A percentile compares a stretch with the other conserved stretches of the same genome.
These are phyloP conservation scores for Dendroctonus valens DNA, from an alignment of 1,140 invertebrate genomes.

Conservation along the genomic window DNA sequence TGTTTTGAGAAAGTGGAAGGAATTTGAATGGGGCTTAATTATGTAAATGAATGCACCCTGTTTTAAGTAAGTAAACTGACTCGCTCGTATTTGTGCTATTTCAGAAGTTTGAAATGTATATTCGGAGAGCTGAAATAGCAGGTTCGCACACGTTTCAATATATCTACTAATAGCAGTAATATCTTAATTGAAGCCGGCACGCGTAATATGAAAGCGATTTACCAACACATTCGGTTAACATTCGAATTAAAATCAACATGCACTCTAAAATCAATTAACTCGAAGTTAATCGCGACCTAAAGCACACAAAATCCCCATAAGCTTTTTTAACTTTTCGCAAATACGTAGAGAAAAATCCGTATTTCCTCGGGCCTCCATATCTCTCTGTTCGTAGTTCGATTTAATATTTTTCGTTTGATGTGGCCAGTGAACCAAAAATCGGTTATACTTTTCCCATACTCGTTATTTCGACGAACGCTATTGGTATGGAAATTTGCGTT, in stretches of 20 bases:
- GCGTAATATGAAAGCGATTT: too few species aligned
- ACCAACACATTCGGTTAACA: too few species aligned
- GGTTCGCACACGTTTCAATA: too few species aligned
- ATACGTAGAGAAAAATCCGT: constrained; percentile 1
- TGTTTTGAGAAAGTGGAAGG: too few species aligned
- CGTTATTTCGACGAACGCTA: neutral
- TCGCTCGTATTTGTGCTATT: too few species aligned
- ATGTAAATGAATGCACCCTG: too few species aligned
- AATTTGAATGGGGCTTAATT: too few species aligned
- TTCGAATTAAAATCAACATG: neutral
- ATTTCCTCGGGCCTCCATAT: constrained; percentile 10
- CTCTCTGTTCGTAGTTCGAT: neutral
- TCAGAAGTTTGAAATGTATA: too few species aligned
- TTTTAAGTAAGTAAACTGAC: too few species aligned
- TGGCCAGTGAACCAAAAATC: constrained; percentile 23
- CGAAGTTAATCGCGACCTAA: constrained; percentile 1
- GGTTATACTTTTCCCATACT: constrained; percentile 11
- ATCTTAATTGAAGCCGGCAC: too few species aligned
- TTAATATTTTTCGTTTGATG: neutral
- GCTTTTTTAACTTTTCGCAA: constrained; percentile 13
- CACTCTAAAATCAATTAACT: neutral
- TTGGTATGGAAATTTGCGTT: constrained; percentile 14
- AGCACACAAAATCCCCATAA: neutral
- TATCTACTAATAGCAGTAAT: too few species aligned
- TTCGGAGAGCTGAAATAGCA: too few species aligned